phyloP scores from a whole-genome alignment of 2,888 invertebrate genomes.

The Papilio protenor region DNA sequence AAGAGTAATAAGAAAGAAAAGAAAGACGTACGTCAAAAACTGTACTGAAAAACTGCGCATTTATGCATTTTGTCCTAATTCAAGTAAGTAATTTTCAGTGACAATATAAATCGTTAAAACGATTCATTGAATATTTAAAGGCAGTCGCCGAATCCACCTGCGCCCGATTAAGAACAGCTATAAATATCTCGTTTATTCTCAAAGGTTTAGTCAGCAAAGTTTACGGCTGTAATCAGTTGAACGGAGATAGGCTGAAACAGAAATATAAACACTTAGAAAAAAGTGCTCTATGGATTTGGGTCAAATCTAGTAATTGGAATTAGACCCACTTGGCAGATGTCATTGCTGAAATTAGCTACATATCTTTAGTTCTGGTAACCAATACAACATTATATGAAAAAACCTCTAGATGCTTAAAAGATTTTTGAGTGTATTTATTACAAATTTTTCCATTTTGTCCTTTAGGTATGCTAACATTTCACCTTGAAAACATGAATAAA shows the following conservation, averaged over 20 bases:
- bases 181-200: slow-evolving; percentile 44
- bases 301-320: not conserved
- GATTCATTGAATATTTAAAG: slow-evolving; percentile 77
- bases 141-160: slow-evolving; percentile 72
- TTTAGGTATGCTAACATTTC: not conserved
- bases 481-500: slow-evolving; percentile 9
- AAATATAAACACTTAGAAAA: not conserved
- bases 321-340: not conserved
- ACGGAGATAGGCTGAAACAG: not conserved
- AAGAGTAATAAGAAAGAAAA: too few species aligned
- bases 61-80: slow-evolving; percentile 51
- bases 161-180: slow-evolving; percentile 48
- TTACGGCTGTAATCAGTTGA: slow-evolving; percentile 16
- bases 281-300: not conserved
- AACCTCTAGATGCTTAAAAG: not conserved
- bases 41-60: not conserved
- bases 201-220: slow-evolving; percentile 24
- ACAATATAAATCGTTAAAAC: slow-evolving; percentile 61
- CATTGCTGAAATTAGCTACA: too few species aligned
- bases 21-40: too few species aligned
- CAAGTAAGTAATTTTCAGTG: slow-evolving; percentile 65
- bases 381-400: not conserved
- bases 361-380: not conserved
- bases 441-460: not conserved
- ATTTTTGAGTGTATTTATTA: not conserved